phyloP scores from a whole-genome alignment of 2,113 vertebrate species.

The Ceratotherium simum region DNA sequence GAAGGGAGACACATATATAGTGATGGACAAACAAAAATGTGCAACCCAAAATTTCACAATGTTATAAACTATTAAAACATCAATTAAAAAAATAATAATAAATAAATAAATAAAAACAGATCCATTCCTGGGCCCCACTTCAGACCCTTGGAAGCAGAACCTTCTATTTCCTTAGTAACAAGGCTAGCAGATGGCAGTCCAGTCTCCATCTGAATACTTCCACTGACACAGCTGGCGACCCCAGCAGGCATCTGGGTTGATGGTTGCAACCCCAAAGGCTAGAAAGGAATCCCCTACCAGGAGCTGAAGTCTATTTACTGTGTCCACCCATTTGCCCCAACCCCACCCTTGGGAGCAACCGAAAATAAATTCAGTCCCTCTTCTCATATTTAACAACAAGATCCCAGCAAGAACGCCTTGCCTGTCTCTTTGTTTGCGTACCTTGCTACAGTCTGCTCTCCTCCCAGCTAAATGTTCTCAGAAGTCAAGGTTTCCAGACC shows the following conservation, averaged over 20 bases:
- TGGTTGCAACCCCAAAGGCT: background rate
- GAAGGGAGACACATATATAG: too few relatives aligned
- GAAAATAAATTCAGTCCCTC: background rate
- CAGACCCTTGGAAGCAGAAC: background rate
- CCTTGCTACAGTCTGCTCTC: background rate
- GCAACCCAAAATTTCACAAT: too few relatives aligned
- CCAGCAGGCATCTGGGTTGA: background rate
- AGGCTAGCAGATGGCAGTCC: background rate
- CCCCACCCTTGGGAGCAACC: background rate
- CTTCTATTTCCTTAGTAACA: background rate
- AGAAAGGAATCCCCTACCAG: background rate
- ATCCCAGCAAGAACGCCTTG: background rate
- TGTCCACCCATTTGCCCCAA: background rate
- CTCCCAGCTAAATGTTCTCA: background rate
- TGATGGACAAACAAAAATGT: too few relatives aligned
- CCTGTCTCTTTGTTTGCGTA: background rate
- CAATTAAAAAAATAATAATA: too few relatives aligned
- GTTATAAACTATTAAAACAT: too few relatives aligned
- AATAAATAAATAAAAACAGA: background rate
- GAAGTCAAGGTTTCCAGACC: background rate
- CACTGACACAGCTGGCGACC: background rate
- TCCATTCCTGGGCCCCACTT: background rate
- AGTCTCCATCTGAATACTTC: background rate
- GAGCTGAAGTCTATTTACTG: background rate
- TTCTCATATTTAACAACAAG: background rate